A percentile compares a stretch with the other conserved stretches of the same genome.
phyloP scores from a whole-genome alignment of 2,888 invertebrate genomes.

The Onchidella celtica region DNA sequence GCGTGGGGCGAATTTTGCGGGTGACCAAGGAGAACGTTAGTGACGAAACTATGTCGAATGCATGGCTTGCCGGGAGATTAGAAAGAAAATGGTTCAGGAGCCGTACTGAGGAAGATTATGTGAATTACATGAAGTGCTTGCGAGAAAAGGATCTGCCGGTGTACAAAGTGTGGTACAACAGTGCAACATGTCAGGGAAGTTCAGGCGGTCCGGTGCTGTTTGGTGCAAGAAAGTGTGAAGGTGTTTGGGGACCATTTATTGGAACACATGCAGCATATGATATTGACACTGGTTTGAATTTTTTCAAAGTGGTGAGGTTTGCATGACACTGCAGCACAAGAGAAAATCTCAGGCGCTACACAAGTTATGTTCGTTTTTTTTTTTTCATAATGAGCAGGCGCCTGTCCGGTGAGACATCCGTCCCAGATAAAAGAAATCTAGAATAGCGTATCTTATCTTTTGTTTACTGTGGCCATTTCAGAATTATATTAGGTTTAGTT shows the following conservation, averaged over 20 bases:
- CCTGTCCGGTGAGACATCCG: too few species aligned
- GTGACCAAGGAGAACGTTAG: slow-evolving; percentile 25
- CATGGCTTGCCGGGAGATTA: slow-evolving; percentile 10
- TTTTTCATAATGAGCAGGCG: too few species aligned
- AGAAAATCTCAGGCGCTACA: too few species aligned
- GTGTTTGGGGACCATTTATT: slow-evolving; percentile 38
- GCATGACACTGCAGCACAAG: background rate
- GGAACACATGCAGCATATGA: slow-evolving; percentile 31
- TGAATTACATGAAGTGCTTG: slow-evolving; percentile 28
- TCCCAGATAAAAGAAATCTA: too few species aligned
- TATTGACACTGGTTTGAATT: slow-evolving; percentile 36
- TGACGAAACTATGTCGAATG: slow-evolving; percentile 33
- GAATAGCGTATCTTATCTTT: too few species aligned
- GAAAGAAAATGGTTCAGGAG: slow-evolving; percentile 35
- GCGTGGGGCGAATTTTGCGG: slow-evolving; percentile 15
- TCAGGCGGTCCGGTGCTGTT: slow-evolving; percentile 35
- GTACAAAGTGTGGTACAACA: slow-evolving; percentile 39
- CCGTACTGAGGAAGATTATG: slow-evolving; percentile 28
- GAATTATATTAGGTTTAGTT: too few species aligned
- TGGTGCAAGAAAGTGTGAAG: slow-evolving; percentile 18
- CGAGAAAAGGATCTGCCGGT: slow-evolving; percentile 23
- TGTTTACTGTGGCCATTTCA: too few species aligned
- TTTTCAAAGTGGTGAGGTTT: slow-evolving; percentile 34
- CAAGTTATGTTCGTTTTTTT: too few species aligned
- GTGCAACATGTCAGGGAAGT: slow-evolving; percentile 33